Base-by-base conservation (phyloP, 2,888 invertebrate genomes). In the Xylota sylvarum region DNA sequence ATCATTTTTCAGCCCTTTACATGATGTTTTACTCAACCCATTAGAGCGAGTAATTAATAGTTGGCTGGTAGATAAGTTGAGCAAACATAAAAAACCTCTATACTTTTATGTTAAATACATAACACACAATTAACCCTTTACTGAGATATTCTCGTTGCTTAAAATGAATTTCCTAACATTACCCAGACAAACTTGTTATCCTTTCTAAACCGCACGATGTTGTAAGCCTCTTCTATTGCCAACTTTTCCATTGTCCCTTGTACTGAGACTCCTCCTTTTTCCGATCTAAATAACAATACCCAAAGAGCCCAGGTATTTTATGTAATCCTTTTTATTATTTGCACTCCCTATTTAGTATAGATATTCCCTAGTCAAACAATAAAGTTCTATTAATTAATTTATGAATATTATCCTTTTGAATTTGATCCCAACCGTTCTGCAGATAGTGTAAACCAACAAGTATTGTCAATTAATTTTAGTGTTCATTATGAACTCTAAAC, bases 401-500 rank as follows among this genome's bases (percentile, higher is more conserved):
- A 14, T 3, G 17, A 62, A 14, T n/a, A 30, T 14, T 19, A 12
- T 9, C 14, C 23, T 65, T 50, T 50, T 19, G 48, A 27, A 40
- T 48, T 48, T 48, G 4, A 10, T 30, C 5, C 48, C 9, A 1
- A 1, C n/a, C 14, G 9, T 23, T 2, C 14, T 10, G 12, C 10
- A 7, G 1, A 5, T 7, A 48, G 9, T 52, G 14, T n/a, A 37
- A 23, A 7, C 12, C 3, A 30, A 55, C 19, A 50, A n/a, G 35
- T 14, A 48, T n/a, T 58, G 9, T 79, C n/a, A 88, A 27, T n/a
- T 73, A 0, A 88, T 74, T 7, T 84, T 82, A 1, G 77, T 84
- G 10, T 67, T 70, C 89, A 89, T 89, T 0, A 90, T 58, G n/a
- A 69, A 56, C 0, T 89, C 27, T 5, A 89, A 62, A 5, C 89